These are phyloP conservation scores for Nephrotoma appendiculata DNA, from an alignment of 2,888 invertebrate genomes.

Conservation along the genomic window DNA sequence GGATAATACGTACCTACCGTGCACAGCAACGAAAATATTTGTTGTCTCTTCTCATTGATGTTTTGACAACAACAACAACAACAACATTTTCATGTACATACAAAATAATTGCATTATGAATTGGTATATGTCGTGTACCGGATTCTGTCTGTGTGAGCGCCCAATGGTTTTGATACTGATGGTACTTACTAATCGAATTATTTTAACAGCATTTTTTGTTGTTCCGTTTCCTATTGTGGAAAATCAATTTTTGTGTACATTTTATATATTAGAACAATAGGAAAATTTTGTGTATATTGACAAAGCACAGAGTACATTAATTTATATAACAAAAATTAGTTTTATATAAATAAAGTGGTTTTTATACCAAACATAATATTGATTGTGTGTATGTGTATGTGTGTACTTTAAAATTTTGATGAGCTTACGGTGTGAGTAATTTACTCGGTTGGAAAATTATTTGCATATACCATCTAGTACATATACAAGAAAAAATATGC, in stretches of 20 bases:
- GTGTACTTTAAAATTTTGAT: background rate
- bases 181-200: background rate
- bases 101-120: background rate
- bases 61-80: background rate
- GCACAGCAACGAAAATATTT: background rate
- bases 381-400: background rate
- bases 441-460: background rate
- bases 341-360: background rate
- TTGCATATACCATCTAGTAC: background rate
- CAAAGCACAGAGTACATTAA: background rate
- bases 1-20: background rate
- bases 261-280: background rate
- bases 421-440: background rate
- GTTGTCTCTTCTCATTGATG: background rate
- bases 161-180: background rate
- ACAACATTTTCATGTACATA: background rate
- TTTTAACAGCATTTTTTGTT: background rate
- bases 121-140: background rate
- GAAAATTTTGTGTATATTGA: background rate
- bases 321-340: background rate
- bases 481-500: background rate
- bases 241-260: background rate
- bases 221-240: background rate
- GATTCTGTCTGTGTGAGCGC: background rate
- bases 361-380: background rate